Base-by-base conservation (phyloP, 1,140 invertebrate genomes). In the Musca vetustissima region DNA sequence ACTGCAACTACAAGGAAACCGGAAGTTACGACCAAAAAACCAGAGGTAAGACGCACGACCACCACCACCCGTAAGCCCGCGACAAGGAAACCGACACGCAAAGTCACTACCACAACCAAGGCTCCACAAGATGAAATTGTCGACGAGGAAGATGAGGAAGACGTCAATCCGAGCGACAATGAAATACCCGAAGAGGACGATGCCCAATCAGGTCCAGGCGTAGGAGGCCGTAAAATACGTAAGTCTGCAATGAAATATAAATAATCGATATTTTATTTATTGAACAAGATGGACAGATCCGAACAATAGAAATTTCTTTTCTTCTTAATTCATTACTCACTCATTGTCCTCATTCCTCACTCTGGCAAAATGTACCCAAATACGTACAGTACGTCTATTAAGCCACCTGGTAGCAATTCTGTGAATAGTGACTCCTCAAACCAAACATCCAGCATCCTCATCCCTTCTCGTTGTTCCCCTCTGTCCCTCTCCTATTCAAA, bases 161-260 rank as follows among this genome's bases (percentile, higher is more conserved):
- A 84, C n/a, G 83, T 84, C 0, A 85, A 86, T 72, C 76, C 76
- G 14, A 82, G 79, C 43, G 78, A 76, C n/a, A 85, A 86, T 36
- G 82, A 83, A 70, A 81, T 81, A 59, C 79, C 85, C n/a, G 81
- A 86, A 70, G 84, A 86, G 24, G 86, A 88, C 68, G 89, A 88
- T 69, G 70, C 76, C 0, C 75, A 74, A 66, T 74, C 72, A 0
- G 76, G 73, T 43, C 73, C 76, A 15, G 73, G 73, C 0, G 76
- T 75, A 17, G 73, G 74, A 19, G 76, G 74, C 55, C 73, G 79
- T 66, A 87, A 86, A 80, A 87, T 87, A 80, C 86, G 91, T 92
- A 86, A 87, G 87, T 86, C 59, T 73, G 68, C 69, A 73, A 70
- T 73, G 55, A 59, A 28, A 32, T 59, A 52, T 15, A 71, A 75